A percentile compares a stretch with the other conserved stretches of the same genome.
phyloP scores from a whole-genome alignment of 2,888 invertebrate genomes.

The Priapulus caudatus region DNA sequence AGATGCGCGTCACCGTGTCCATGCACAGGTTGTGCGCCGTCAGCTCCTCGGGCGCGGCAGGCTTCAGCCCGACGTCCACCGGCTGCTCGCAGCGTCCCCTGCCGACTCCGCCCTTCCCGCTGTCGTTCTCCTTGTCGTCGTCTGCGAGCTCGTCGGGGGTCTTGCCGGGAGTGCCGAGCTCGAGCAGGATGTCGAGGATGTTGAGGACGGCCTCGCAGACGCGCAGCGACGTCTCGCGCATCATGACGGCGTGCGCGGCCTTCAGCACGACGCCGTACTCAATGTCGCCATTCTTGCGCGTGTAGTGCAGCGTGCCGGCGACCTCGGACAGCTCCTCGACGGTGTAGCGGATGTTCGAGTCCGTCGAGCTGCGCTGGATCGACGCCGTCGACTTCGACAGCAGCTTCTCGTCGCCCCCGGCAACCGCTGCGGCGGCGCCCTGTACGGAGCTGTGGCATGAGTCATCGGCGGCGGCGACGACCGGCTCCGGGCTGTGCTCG shows the following conservation, averaged over 20 bases:
- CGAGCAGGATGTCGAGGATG: slow-evolving; percentile 76
- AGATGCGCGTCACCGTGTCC: slow-evolving; percentile 57
- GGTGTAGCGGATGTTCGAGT: slow-evolving; percentile 59
- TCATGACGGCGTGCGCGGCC: slow-evolving; percentile 73
- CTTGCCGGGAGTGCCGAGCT: slow-evolving; percentile 57
- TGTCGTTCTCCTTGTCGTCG: slow-evolving; percentile 18
- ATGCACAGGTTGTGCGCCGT: slow-evolving; percentile 58
- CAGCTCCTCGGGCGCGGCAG: slow-evolving; percentile 21
- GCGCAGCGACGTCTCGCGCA: slow-evolving; percentile 71
- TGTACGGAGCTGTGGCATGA: slow-evolving; percentile 30
- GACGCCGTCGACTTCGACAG: neutral
- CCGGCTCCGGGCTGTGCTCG: slow-evolving; percentile 76
- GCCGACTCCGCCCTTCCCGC: slow-evolving; percentile 17
- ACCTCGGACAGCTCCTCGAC: slow-evolving; percentile 17
- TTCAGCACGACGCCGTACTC: slow-evolving; percentile 74
- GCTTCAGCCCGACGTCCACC: slow-evolving; percentile 11
- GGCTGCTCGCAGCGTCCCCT: slow-evolving; percentile 42
- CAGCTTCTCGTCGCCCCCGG: slow-evolving; percentile 53
- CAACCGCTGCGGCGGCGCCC: slow-evolving; percentile 44
- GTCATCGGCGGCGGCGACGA: slow-evolving; percentile 47
- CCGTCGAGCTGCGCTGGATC: slow-evolving; percentile 61
- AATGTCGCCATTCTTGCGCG: slow-evolving; percentile 86
- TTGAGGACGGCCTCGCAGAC: slow-evolving; percentile 87
- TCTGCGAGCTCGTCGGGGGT: slow-evolving; percentile 25
- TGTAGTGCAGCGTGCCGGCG: slow-evolving; percentile 51